Base-by-base conservation (phyloP, 2,888 invertebrate species). In the Lamproptera curius region DNA sequence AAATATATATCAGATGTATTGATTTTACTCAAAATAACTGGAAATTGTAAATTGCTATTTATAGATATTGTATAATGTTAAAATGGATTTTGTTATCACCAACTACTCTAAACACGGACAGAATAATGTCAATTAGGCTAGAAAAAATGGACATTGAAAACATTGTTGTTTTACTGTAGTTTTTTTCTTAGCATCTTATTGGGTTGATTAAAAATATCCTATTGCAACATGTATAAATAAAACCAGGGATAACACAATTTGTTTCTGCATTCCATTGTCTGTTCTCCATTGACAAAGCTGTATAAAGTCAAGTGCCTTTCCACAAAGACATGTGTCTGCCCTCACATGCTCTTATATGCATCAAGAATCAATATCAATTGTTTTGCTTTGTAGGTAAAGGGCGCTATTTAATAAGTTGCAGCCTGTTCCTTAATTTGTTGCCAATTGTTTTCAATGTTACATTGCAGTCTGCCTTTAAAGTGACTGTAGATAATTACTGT, bases 21-120 rank as follows among this genome's bases (percentile, higher is more conserved):
- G 47, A 53, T 58, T 50, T 55, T 51, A 58, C 51, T 45, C 39
- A 23, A 52, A 55, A 68, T 65, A 66, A 65, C 63, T 63, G 63
- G 65, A 67, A 65, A 65, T 66, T 65, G 67, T 67, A 62, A 65
- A 65, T 63, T 64, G 60, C 58, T 60, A 65, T 65, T 60, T 62
- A 62, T 61, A 60, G 54, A 58, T 59, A 53, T 36, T 42, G 47
- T 37, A 39, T 20, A 36, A n/a, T 26, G 59, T 58, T 62, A 71
- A 31, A 31, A n/a, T 31, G 13, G 31, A 65, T 37, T 35, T 39
- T 39, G 16, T 43, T 43, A n/a, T 39, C 17, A 39, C 13, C 9
- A 17, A 39, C 62, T 62, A 66, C 71, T 71, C 77, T 77, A 73
- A 67, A 76, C 76, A 62, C 76, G 77, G 77, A 70, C 76, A 76